Base-by-base conservation (phyloP, 1,140 invertebrate species). In the Caenorhabditis briggsae region DNA sequence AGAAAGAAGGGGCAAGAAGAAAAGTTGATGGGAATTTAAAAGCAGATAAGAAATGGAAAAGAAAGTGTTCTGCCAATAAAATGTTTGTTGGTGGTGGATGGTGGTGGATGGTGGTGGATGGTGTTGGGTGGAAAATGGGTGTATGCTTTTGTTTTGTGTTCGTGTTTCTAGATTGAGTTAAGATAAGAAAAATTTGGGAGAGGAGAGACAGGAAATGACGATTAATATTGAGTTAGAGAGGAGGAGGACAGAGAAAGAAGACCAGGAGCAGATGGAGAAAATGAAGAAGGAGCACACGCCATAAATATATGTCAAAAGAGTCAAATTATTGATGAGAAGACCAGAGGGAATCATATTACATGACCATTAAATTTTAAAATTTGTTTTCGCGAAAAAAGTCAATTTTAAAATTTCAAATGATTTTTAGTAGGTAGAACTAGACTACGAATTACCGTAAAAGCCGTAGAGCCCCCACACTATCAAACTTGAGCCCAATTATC, bases 281-380 rank as follows among this genome's bases (percentile, higher is more conserved):
- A n/a, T 50, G n/a, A n/a, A 33, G 70, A 78, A 78, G 70, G 20
- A 78, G 70, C 70, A 78, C 12, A 74, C 65, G 43, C 46, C 70
- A 78, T 50, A 78, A 50, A 48, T 78, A 43, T 50, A 78, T 78
- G 70, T 78, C 70, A 78, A 78, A 70, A 50, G 65, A 78, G 70
- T 25, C 70, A 78, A 78, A 78, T 78, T 78, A 78, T 78, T 78
- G 70, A 78, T 78, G 70, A 78, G 70, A 61, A 25, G 20, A 61
- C 3, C 0, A 25, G 25, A 23, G 70, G 23, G 70, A 78, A 78
- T 78, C 70, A 50, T 23, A 25, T 78, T 78, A 50, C 70, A 78
- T 46, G 65, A 58, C 18, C 14, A 46, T n/a, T 23, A 46, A 7
- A 33, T 33, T 64, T 33, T 65, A 33, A 3, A 33, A 33, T 33